phyloP scores from a whole-genome alignment of 2,113 vertebrate species.

The Mormoops blainvillei region DNA sequence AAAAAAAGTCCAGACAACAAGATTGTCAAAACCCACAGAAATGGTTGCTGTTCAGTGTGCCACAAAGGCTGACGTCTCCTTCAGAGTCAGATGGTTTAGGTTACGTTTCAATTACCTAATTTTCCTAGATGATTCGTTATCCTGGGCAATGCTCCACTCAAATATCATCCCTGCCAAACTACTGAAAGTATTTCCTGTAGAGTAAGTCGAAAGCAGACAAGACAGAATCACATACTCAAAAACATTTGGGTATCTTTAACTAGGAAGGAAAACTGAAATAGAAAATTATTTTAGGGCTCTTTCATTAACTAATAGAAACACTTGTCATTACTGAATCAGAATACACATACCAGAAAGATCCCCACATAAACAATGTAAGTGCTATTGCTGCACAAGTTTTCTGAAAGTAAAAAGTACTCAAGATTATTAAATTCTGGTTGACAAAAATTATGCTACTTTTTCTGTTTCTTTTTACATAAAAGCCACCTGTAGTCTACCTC shows the following conservation, averaged over 20 bases:
- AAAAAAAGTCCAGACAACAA: background rate
- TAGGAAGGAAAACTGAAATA: constrained; percentile 18
- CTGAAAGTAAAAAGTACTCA: background rate
- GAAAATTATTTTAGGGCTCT: background rate
- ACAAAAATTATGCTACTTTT: background rate
- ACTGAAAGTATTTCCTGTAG: constrained; percentile 82
- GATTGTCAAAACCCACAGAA: background rate
- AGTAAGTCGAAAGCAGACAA: constrained; percentile 45
- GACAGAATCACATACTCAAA: constrained; percentile 12
- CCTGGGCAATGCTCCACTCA: constrained; percentile 74
- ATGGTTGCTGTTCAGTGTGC: background rate
- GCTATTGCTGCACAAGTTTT: background rate
- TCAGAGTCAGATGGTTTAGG: background rate
- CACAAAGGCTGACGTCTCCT: background rate
- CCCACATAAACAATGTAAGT: background rate
- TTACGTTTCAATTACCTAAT: constrained; percentile 72
- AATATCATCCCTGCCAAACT: constrained; percentile 79
- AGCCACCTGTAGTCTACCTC: background rate
- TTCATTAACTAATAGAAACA: constrained; percentile 17
- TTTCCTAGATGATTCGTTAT: constrained; percentile 71
- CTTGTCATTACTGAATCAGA: background rate
- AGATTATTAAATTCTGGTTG: background rate
- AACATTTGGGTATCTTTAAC: background rate
- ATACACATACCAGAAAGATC: background rate
- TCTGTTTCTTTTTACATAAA: constrained; percentile 19